Conservation (phyloP, 2,113 vertebrate genomes). For the Cyphomyrus plagiostoma region DNA sequence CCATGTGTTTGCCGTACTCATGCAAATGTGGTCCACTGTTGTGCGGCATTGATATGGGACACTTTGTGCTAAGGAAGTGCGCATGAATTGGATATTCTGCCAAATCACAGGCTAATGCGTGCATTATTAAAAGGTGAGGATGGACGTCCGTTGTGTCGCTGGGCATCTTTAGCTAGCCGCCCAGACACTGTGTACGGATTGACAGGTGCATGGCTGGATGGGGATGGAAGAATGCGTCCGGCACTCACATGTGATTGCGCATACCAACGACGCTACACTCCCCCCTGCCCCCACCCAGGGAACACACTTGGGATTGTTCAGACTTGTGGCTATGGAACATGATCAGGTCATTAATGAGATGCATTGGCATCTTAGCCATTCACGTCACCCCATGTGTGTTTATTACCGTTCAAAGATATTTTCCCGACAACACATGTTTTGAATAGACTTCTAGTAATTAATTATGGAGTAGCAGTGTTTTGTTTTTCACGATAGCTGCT, state of each 20-base stretch:
- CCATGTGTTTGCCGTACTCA: slow-evolving; percentile 37
- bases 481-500: not conserved
- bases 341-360: slow-evolving; percentile 56
- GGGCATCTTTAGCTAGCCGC: not conserved
- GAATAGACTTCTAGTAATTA: slow-evolving; percentile 29
- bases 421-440: slow-evolving; percentile 31
- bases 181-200: not conserved
- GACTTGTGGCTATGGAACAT: slow-evolving; percentile 38
- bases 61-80: slow-evolving; percentile 49
- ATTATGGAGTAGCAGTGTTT: not conserved
- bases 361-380: slow-evolving; percentile 22
- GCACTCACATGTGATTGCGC: slow-evolving; percentile 52
- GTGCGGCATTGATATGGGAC: slow-evolving; percentile 42
- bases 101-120: slow-evolving; percentile 21
- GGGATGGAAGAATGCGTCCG: slow-evolving; percentile 19
- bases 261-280: slow-evolving; percentile 43
- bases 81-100: slow-evolving; percentile 25
- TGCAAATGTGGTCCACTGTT: slow-evolving; percentile 26
- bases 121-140: slow-evolving; percentile 51
- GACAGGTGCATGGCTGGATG: slow-evolving; percentile 30
- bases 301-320: slow-evolving; percentile 29
- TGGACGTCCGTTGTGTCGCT: slow-evolving; percentile 37
- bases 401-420: slow-evolving; percentile 32
- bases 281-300: slow-evolving; percentile 19
- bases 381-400: not conserved